Evolutionary conservation across 2,113 vertebrate genomes (phyloP).

Genomic region (Psittacus erithacus): DNA sequence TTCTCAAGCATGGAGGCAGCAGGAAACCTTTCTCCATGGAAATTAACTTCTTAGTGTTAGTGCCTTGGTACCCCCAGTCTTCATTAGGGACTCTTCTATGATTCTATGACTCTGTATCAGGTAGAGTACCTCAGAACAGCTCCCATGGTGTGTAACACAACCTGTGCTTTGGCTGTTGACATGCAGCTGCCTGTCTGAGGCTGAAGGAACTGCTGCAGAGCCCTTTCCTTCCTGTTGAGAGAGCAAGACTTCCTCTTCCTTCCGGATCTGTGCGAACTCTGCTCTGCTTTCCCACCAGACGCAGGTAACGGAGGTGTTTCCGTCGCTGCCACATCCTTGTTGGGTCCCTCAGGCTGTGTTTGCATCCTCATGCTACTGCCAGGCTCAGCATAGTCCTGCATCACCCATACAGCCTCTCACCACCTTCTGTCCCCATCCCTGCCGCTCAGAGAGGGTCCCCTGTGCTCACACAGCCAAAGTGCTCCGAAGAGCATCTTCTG

Average conservation of each 20-base stretch:
- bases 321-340: rapidly evolving
- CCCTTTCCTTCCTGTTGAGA: neutral
- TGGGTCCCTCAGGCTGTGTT: neutral
- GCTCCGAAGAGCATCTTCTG: neutral
- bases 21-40: neutral
- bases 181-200: neutral
- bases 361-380: rapidly evolving
- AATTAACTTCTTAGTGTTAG: neutral
- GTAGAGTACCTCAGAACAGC: rapidly evolving
- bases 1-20: neutral
- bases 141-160: rapidly evolving
- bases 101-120: neutral
- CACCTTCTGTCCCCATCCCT: rapidly evolving
- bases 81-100: neutral
- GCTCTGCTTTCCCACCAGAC: rapidly evolving
- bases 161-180: neutral
- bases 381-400: rapidly evolving
- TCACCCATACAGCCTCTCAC: rapidly evolving
- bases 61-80: neutral
- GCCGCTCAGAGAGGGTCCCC: neutral
- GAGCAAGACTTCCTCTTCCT: rapidly evolving
- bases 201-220: neutral
- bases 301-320: rapidly evolving
- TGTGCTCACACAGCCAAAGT: neutral
- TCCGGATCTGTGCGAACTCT: rapidly evolving